phyloP scores from a whole-genome alignment of 2,113 vertebrate species.

The Electrona antarctica region DNA sequence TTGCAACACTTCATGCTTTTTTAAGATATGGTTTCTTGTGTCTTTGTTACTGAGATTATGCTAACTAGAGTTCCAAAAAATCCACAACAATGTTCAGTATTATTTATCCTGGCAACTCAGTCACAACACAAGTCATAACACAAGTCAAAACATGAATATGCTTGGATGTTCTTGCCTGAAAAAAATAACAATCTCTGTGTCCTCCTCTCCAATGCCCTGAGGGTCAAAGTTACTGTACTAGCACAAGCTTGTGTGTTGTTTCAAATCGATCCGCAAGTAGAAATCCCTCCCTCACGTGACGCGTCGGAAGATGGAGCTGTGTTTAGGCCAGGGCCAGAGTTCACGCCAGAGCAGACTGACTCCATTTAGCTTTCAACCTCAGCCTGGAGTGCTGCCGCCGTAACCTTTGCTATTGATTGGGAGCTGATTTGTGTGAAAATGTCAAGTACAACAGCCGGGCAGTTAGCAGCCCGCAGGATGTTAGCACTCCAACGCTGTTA shows the following conservation, averaged over 20 bases:
- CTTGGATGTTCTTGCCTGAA: not conserved
- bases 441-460: slow-evolving; percentile 26
- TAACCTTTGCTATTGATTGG: slow-evolving; percentile 36
- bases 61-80: not conserved
- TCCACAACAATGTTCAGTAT: not conserved
- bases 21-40: no score
- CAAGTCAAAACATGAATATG: not conserved
- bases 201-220: not conserved
- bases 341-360: not conserved
- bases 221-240: not conserved
- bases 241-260: not conserved
- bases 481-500: not conserved
- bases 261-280: not conserved
- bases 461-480: not conserved
- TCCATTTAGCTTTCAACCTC: slow-evolving; percentile 7
- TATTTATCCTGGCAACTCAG: not conserved
- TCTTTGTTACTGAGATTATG: no score
- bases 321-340: not conserved
- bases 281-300: not conserved
- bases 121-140: not conserved
- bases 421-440: slow-evolving; percentile 27
- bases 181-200: slow-evolving; percentile 6
- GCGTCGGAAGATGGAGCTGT: not conserved
- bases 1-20: no score
- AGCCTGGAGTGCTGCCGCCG: slow-evolving; percentile 13